Evolutionary conservation across 2,888 invertebrate genomes (phyloP), one percentile per base, ranked within the genome.

Genomic region (Megalurothrips usitatus): DNA sequence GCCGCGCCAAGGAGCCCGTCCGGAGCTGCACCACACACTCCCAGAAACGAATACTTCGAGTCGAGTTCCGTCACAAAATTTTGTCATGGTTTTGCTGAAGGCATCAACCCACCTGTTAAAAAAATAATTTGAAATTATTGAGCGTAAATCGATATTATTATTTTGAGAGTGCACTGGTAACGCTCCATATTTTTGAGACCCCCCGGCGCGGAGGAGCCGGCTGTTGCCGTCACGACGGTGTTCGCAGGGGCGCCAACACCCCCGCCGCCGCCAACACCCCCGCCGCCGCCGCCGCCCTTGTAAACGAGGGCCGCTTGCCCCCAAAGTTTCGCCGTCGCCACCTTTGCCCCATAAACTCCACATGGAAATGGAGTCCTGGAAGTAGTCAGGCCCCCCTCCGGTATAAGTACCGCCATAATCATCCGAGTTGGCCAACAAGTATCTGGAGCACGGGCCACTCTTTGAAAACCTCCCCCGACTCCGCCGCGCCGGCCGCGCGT

Each of bases 281-380:
- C 68, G 23, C 68, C 68, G 3, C 68, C 23, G 23, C 23, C 23
- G n/a, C 68, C 68, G 58, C 68, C n/a, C 23, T 9, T 6, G 23
- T 23, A 75, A 75, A 75, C 68, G 68, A 75, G 68, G 68, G 1
- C 68, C 11, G 6, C 68, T 26, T n/a, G n/a, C n/a, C n/a, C 34
- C 34, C 34, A 43, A 75, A 75, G 23, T 75, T 75, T 75, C 23
- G 68, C 14, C 19, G 58, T n/a, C 68, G 68, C 23, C 68, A 75
- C 68, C 68, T 75, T 75, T 23, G 12, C 23, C 23, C 68, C 68
- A 75, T 75, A 75, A 75, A 75, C 26, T 26, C 68, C 68, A 75
- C 68, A 75, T 75, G 68, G 68, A 75, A 75, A 75, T 75, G 68
- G 68, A 75, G 68, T 75, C 68, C 68, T 43, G 68, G 68, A 75